Evolutionary conservation across 2,113 vertebrate species (phyloP).

Genomic region (Embiotoca jacksoni): DNA sequence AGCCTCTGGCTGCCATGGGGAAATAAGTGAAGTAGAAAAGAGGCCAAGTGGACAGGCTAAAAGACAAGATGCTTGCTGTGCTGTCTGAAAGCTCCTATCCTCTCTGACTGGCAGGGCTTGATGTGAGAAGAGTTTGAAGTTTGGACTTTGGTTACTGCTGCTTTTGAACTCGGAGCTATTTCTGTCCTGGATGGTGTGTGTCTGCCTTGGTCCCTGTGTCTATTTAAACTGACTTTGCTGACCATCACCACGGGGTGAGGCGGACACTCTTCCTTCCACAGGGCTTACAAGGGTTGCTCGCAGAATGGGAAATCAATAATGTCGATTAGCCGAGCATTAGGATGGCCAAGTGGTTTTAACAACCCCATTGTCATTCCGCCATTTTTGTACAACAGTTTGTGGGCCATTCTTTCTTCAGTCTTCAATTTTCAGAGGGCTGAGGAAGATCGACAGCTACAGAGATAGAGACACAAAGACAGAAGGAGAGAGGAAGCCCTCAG

Average conservation of each 20-base stretch:
- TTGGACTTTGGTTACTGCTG: constrained; percentile 48
- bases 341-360: constrained; percentile 75
- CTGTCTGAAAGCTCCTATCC: constrained; percentile 37
- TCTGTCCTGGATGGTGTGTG: background rate
- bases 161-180: constrained; percentile 54
- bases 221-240: constrained; percentile 66
- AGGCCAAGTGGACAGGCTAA: constrained; percentile 36
- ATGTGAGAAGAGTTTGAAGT: constrained; percentile 62
- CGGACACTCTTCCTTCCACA: constrained; percentile 41
- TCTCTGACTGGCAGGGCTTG: constrained; percentile 40
- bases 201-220: constrained; percentile 22
- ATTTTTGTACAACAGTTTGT: constrained; percentile 68
- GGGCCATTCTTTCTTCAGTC: constrained; percentile 53
- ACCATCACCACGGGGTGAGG: constrained; percentile 35
- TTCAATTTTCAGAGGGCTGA: constrained; percentile 59
- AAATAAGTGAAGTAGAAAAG: constrained; percentile 55
- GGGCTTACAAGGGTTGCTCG: constrained; percentile 50
- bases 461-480: constrained; percentile 48
- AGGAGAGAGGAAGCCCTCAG: constrained; percentile 26
- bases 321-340: constrained; percentile 78
- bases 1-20: constrained; percentile 41
- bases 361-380: constrained; percentile 70
- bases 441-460: constrained; percentile 60
- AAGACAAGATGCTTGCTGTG: constrained; percentile 41
- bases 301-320: constrained; percentile 83